Conservation (phyloP, 2,113 vertebrate genomes). For the Micromys minutus region DNA sequence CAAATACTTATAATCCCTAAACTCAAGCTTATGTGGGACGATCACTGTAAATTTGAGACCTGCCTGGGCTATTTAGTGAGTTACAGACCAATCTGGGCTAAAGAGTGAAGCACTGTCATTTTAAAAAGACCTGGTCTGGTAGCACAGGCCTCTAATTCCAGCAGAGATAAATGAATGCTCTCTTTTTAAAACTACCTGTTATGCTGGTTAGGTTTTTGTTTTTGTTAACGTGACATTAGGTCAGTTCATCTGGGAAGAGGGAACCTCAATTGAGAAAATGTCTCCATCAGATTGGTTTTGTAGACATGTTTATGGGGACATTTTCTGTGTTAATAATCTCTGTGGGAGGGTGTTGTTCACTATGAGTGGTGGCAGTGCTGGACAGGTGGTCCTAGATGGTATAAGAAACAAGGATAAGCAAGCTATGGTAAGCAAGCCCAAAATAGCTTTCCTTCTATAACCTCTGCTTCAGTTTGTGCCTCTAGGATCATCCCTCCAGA, state of each 20-base stretch:
- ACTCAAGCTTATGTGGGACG: not conserved
- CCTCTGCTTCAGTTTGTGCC: not conserved
- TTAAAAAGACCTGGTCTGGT: not conserved
- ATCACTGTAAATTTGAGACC: not conserved
- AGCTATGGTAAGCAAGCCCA: not conserved
- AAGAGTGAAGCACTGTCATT: not conserved
- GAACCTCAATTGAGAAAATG: not conserved
- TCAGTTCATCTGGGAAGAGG: not conserved
- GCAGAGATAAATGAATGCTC: not conserved
- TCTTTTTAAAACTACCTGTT: not conserved
- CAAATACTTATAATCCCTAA: not conserved
- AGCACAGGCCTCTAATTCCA: not conserved
- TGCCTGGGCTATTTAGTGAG: not conserved
- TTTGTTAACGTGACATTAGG: not conserved
- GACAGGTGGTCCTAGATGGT: not conserved
- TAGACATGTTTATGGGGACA: not conserved
- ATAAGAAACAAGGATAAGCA: not conserved
- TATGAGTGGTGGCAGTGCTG: not conserved
- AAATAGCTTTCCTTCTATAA: not conserved
- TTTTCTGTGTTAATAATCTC: not conserved
- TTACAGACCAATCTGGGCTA: not conserved
- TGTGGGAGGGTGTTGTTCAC: not conserved
- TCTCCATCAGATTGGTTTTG: not conserved
- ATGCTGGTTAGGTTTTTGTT: not conserved
- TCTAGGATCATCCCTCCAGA: not conserved